A percentile compares a stretch with the other conserved stretches of the same genome.
Evolutionary conservation across 2,797 vertebrate species (phyloP).

Genomic region (Syngnathus rostellatus): DNA sequence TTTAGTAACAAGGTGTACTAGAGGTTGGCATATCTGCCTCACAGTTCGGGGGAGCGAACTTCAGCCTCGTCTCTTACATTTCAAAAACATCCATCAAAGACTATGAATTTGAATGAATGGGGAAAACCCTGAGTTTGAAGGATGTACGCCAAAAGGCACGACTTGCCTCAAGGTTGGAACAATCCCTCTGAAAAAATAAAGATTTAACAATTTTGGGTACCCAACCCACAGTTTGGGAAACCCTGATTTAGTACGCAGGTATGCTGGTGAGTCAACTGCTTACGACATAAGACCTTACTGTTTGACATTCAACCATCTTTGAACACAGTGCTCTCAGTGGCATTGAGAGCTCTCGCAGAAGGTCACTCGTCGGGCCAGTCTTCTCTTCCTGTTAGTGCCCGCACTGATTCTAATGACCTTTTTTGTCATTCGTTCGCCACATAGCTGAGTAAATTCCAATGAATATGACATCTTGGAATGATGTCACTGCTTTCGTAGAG

Average conservation of each 20-base stretch:
- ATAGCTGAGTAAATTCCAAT: background rate
- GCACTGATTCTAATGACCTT: background rate
- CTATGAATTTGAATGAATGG: too few relatives aligned
- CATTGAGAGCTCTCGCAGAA: background rate
- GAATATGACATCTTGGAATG: conserved; percentile 12
- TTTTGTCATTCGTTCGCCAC: background rate
- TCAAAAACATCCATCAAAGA: background rate
- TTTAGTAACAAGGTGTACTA: too few relatives aligned
- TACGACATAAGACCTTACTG: background rate
- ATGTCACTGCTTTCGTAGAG: conserved; percentile 10
- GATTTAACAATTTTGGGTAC: background rate
- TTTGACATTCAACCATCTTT: conserved; percentile 2
- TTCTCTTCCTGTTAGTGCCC: background rate
- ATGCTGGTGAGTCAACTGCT: background rate
- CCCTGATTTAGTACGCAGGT: background rate
- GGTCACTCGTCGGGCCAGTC: conserved; percentile 2
- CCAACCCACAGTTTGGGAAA: background rate
- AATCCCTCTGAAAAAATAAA: too few relatives aligned
- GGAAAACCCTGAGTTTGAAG: too few relatives aligned
- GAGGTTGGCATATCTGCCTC: too few relatives aligned
- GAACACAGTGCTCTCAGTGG: background rate
- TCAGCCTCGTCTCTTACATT: too few relatives aligned
- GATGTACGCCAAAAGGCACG: too few relatives aligned
- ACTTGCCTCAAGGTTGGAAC: too few relatives aligned
- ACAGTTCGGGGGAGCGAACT: too few relatives aligned